Percentiles rank a stretch among this genome's conserved stretches.
Conservation (phyloP, 2,113 vertebrate genomes). For the Oenanthe melanoleuca region DNA sequence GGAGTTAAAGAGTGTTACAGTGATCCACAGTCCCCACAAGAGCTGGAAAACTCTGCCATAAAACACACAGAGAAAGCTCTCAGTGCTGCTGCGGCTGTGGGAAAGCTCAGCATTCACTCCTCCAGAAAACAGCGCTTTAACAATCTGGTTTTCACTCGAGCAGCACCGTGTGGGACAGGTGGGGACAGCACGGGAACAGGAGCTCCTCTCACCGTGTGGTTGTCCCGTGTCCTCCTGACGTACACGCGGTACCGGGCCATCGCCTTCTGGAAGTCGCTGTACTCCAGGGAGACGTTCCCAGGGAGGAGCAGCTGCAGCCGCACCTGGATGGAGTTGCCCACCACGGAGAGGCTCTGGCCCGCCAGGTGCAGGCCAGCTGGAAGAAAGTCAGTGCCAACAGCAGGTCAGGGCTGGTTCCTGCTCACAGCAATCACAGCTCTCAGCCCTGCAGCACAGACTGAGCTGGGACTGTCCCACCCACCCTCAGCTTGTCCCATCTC, state of each 20-base stretch:
- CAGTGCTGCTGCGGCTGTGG: fast-evolving
- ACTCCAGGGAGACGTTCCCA: background rate
- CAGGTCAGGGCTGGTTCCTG: background rate
- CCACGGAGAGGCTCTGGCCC: background rate
- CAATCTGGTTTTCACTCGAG: fast-evolving
- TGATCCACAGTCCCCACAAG: background rate
- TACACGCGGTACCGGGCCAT: background rate
- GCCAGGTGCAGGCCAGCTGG: conserved; percentile 64
- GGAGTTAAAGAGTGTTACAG: too few species aligned
- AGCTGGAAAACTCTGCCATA: background rate
- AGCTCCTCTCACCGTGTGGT: conserved; percentile 32
- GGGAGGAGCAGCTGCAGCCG: conserved; percentile 21
- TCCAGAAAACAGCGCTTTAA: background rate
- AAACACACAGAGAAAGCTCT: fast-evolving
- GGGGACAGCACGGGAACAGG: background rate
- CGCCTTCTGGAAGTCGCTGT: background rate
- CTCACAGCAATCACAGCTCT: background rate
- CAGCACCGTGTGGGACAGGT: fast-evolving
- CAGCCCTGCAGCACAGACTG: fast-evolving
- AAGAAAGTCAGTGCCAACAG: background rate
- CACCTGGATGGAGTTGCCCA: background rate
- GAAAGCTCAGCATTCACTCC: background rate
- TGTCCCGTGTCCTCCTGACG: background rate
- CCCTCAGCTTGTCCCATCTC: background rate
- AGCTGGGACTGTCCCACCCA: background rate